Percentiles rank a stretch among this genome's conserved stretches.
These are phyloP conservation scores for Pardalotus punctatus DNA, from an alignment of 2,113 vertebrate genomes.

Conservation along the genomic window DNA sequence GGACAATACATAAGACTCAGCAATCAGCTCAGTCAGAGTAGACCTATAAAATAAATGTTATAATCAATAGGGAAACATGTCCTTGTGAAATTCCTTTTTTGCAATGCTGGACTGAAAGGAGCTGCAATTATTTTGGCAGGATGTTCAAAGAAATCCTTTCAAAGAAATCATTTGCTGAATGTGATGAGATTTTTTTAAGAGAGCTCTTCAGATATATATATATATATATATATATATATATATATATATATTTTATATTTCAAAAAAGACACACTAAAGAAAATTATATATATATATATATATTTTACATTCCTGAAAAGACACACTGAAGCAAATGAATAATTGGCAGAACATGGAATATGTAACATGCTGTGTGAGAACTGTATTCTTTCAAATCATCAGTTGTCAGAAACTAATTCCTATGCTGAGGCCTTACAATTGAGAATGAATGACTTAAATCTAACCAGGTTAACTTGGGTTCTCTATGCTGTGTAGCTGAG, in stretches of 20 bases:
- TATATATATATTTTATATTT: too few relatives aligned
- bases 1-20: not conserved
- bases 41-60: not conserved
- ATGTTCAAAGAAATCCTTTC: slow-evolving; percentile 44
- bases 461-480: not conserved
- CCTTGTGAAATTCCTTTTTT: slow-evolving; percentile 22
- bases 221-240: too few relatives aligned
- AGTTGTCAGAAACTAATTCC: slow-evolving; percentile 30
- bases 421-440: not conserved
- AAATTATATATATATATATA: not conserved
- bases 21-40: not conserved
- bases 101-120: slow-evolving; percentile 14
- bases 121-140: slow-evolving; percentile 40
- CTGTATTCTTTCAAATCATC: slow-evolving; percentile 6
- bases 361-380: slow-evolving; percentile 14
- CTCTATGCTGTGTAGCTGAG: not conserved
- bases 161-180: slow-evolving; percentile 48
- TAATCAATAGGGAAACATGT: not conserved
- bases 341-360: slow-evolving; percentile 40
- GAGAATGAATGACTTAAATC: not conserved
- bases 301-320: not conserved
- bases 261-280: too few relatives aligned
- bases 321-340: slow-evolving; percentile 9
- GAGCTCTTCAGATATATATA: not conserved
- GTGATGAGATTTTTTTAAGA: slow-evolving; percentile 24